A percentile compares a stretch with the other conserved stretches of the same genome.
Evolutionary conservation across 2,797 vertebrate species (phyloP).

Genomic region (Lagorchestes hirsutus): DNA sequence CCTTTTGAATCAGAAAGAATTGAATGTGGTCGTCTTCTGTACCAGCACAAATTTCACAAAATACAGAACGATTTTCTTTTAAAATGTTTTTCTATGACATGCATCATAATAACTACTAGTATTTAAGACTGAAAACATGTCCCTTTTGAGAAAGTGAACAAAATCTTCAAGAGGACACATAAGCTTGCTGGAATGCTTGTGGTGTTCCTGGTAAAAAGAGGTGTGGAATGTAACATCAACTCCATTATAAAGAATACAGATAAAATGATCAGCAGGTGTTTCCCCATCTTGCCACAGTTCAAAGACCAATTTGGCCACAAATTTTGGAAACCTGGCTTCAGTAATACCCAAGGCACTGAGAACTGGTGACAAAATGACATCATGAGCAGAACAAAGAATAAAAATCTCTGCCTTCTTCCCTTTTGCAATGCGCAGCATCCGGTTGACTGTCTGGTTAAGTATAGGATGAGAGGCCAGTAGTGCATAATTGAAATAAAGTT

Average conservation of each 20-base stretch:
- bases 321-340: conserved; percentile 93
- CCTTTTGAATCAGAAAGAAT: conserved; percentile 52
- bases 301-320: conserved; percentile 95
- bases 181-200: conserved; percentile 86
- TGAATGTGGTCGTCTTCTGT: conserved; percentile 24
- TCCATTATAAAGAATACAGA: conserved; percentile 96
- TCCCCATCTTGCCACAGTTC: conserved; percentile 95
- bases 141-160: conserved; percentile 92
- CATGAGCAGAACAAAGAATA: conserved; percentile 94
- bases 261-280: conserved; percentile 86
- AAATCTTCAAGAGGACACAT: conserved; percentile 96
- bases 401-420: conserved; percentile 90
- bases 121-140: conserved; percentile 93
- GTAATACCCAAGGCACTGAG: conserved; percentile 95
- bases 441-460: conserved; percentile 92
- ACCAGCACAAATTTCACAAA: conserved; percentile 56
- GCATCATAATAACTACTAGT: conserved; percentile 93
- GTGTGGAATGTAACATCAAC: conserved; percentile 97
- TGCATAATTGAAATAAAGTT: conserved; percentile 92
- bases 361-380: conserved; percentile 95
- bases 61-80: neutral
- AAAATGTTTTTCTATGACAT: conserved; percentile 88
- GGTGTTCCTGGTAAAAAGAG: conserved; percentile 91
- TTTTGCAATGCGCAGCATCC: conserved; percentile 90
- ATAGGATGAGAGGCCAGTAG: conserved; percentile 93